Evolutionary conservation across 2,797 vertebrate species (phyloP).

Genomic region (Crocodylus rhombifer): DNA sequence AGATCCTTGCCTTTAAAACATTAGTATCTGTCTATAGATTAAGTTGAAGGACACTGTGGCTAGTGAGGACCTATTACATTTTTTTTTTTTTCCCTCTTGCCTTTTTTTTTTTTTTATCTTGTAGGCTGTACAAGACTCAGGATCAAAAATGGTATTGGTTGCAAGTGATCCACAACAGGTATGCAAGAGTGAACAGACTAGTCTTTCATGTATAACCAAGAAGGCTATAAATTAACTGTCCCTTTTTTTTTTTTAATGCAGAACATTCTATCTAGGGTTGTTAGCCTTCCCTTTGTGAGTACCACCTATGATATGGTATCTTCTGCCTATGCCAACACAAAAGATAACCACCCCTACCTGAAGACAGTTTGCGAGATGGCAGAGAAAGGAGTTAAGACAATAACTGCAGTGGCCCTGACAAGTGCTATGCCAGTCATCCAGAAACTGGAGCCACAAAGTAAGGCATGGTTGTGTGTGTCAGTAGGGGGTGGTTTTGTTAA

Average conservation of each 20-base stretch:
- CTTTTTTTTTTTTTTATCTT: neutral
- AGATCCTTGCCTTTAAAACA: neutral
- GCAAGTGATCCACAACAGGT: conserved; percentile 76
- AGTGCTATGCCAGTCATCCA: conserved; percentile 89
- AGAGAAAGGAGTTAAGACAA: conserved; percentile 88
- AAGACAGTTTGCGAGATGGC: conserved; percentile 90
- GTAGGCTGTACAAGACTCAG: conserved; percentile 33
- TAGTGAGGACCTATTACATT: neutral
- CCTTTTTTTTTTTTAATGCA: conserved; percentile 59
- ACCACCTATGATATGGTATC: conserved; percentile 89
- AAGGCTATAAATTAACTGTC: neutral
- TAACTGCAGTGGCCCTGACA: conserved; percentile 87
- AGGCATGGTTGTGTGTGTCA: conserved; percentile 57
- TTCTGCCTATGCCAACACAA: conserved; percentile 86
- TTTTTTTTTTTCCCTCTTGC: neutral
- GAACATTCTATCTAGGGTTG: conserved; percentile 89
- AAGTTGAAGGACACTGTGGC: neutral
- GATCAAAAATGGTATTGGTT: conserved; percentile 74
- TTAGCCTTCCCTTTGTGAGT: conserved; percentile 90
- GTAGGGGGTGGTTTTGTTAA: neutral
- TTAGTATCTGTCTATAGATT: too few relatives aligned
- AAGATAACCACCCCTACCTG: conserved; percentile 90
- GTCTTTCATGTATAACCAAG: neutral
- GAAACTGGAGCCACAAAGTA: conserved; percentile 92
- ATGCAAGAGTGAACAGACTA: neutral